A percentile compares a stretch with the other conserved stretches of the same genome.
Conservation (phyloP, 2,113 vertebrate species). For the Accipiter cooperii region DNA sequence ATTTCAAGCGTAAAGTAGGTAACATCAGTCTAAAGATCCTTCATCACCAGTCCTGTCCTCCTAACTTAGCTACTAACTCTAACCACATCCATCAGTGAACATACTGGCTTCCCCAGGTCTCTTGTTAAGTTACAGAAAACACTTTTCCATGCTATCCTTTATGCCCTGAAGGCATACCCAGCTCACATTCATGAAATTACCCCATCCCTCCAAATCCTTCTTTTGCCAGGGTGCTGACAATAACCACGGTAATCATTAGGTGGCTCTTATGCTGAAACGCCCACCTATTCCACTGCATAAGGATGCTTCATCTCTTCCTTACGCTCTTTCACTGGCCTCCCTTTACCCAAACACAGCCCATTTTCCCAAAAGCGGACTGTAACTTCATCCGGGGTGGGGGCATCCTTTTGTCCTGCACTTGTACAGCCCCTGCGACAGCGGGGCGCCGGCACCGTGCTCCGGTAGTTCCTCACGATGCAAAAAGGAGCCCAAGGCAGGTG, state of each 20-base stretch:
- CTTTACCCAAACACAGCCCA: not conserved
- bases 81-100: not conserved
- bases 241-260: fast-evolving
- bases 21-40: not conserved
- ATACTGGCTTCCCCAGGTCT: not conserved
- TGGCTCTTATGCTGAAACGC: not conserved
- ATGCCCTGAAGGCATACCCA: not conserved
- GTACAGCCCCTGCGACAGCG: fast-evolving
- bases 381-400: not conserved
- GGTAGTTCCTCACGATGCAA: not conserved
- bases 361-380: not conserved
- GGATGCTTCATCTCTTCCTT: not conserved
- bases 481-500: not conserved
- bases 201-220: not conserved
- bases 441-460: fast-evolving
- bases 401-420: not conserved
- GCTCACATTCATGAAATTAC: not conserved
- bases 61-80: not conserved
- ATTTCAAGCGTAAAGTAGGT: not conserved
- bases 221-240: not conserved
- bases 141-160: not conserved
- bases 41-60: not conserved
- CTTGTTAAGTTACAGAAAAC: not conserved
- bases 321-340: not conserved
- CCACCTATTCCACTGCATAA: not conserved